Evolutionary conservation across 2,797 vertebrate genomes (phyloP).

Genomic region (Channallabes apus): DNA sequence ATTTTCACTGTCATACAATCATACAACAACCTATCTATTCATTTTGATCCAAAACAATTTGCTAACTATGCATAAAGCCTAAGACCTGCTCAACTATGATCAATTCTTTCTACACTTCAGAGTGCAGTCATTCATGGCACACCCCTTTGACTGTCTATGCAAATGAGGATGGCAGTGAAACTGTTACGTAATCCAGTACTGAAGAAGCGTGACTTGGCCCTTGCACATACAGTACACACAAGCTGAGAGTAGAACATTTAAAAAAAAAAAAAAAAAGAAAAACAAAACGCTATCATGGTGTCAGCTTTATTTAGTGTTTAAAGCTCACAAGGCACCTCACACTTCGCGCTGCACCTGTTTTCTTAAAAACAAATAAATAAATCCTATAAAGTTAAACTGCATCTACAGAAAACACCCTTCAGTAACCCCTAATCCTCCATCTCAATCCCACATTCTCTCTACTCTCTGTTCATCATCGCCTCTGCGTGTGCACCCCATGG

Average conservation of each 20-base stretch:
- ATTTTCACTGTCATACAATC: slow-evolving; percentile 20
- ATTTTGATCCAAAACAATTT: not conserved
- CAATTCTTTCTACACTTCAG: not conserved
- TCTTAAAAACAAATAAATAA: not conserved
- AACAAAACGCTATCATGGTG: not conserved
- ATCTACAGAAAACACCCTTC: slow-evolving; percentile 22
- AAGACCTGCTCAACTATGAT: not conserved
- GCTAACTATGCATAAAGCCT: not conserved
- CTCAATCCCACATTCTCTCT: slow-evolving; percentile 26
- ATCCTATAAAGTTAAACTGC: too few species aligned
- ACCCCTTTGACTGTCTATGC: not conserved
- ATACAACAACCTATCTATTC: not conserved
- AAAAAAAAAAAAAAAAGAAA: not conserved
- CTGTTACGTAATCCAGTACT: slow-evolving; percentile 50
- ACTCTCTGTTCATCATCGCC: slow-evolving; percentile 34
- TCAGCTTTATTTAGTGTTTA: slow-evolving; percentile 18
- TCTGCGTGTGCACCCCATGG: slow-evolving; percentile 25
- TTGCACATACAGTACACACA: slow-evolving; percentile 2
- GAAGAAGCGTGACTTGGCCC: slow-evolving; percentile 40
- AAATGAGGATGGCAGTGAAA: slow-evolving; percentile 26
- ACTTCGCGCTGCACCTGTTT: not conserved
- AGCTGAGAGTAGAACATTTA: slow-evolving; percentile 14
- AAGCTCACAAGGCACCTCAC: too few species aligned
- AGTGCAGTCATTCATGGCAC: not conserved
- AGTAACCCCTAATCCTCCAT: slow-evolving; percentile 1